Conservation (phyloP, 2,888 invertebrate species). For the Polia nebulosa region DNA sequence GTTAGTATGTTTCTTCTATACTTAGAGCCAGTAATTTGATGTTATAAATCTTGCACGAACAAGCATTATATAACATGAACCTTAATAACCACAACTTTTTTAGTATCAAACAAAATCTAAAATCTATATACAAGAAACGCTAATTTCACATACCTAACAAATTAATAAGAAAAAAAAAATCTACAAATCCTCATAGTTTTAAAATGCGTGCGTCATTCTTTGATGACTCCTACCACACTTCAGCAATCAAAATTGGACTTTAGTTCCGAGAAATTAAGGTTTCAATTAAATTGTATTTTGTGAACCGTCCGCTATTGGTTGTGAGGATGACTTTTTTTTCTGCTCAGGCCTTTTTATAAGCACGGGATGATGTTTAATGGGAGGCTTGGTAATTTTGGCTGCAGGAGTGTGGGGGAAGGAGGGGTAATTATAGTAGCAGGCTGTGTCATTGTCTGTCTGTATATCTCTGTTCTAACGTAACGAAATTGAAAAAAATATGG, state of each 20-base stretch:
- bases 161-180: conserved; percentile 54
- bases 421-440: conserved; percentile 87
- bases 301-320: conserved; percentile 77
- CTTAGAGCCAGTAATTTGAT: conserved; percentile 39
- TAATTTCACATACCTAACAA: conserved; percentile 64
- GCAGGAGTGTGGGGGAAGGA: conserved; percentile 66
- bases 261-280: conserved; percentile 59
- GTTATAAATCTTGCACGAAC: conserved; percentile 57
- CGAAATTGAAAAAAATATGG: conserved; percentile 74
- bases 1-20: conserved; percentile 27
- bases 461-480: conserved; percentile 79
- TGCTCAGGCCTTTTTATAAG: conserved; percentile 83
- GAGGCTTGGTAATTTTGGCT: conserved; percentile 85
- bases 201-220: conserved; percentile 67
- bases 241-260: conserved; percentile 46
- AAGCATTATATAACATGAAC: conserved; percentile 54
- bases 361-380: conserved; percentile 87
- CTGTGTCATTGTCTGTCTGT: conserved; percentile 89
- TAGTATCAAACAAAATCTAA: conserved; percentile 45
- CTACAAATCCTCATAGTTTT: conserved; percentile 65
- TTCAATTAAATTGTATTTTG: conserved; percentile 65
- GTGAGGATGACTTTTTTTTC: conserved; percentile 82
- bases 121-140: conserved; percentile 63
- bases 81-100: conserved; percentile 52
- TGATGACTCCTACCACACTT: conserved; percentile 58